A percentile compares a stretch with the other conserved stretches of the same genome.
Conservation (phyloP, 2,113 vertebrate genomes). For the Rhinoptilus africanus region DNA sequence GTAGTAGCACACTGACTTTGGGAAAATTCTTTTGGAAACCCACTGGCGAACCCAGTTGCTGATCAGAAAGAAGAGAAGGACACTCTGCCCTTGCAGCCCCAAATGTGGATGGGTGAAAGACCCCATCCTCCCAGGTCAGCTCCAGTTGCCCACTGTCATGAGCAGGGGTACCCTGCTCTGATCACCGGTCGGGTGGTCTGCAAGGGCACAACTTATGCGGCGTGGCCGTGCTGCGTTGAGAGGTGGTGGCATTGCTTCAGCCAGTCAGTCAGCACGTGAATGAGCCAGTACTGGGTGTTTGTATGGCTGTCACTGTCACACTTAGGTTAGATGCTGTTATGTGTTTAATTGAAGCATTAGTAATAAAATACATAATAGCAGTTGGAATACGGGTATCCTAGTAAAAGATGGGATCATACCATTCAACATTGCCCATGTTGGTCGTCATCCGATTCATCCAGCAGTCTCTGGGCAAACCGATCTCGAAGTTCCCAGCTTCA, state of each 20-base stretch:
- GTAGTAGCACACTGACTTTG: neutral
- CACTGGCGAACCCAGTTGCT: neutral
- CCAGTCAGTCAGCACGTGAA: neutral
- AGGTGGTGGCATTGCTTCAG: neutral
- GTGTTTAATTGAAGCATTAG: neutral
- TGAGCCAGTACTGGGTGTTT: rapidly evolving
- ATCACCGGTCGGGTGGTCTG: neutral
- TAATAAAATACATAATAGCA: neutral
- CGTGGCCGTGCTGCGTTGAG: neutral
- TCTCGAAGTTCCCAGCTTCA: neutral
- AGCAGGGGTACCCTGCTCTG: rapidly evolving
- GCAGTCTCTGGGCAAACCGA: neutral
- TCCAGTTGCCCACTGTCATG: neutral
- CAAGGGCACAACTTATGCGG: neutral
- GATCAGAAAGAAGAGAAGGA: neutral
- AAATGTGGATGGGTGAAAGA: neutral
- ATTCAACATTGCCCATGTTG: neutral
- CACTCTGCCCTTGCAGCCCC: neutral
- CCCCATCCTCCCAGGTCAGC: neutral
- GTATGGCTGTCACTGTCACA: neutral
- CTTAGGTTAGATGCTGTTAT: neutral
- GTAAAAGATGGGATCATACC: rapidly evolving
- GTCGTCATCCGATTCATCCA: neutral
- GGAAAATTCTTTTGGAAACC: neutral
- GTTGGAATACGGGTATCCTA: neutral